Conservation (phyloP, 2,888 invertebrate species). For the Calameuta pallipes region DNA sequence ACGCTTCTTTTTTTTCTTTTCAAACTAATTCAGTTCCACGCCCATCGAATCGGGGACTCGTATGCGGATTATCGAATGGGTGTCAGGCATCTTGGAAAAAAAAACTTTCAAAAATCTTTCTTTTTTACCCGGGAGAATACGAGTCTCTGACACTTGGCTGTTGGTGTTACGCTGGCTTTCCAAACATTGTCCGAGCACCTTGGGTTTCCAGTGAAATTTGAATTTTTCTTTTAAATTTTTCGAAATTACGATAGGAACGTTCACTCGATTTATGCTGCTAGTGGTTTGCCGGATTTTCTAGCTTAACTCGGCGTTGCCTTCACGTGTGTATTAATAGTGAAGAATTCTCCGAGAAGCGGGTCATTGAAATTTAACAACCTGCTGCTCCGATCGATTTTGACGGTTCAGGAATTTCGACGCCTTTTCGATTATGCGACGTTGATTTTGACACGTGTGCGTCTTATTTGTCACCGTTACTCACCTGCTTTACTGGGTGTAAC, state of each 20-base stretch:
- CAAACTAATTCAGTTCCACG: too few relatives aligned
- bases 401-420: background rate
- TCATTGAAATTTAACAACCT: background rate
- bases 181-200: background rate
- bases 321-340: background rate
- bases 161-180: background rate
- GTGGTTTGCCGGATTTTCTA: too few relatives aligned
- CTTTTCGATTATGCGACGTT: background rate
- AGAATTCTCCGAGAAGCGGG: background rate
- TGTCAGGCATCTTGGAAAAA: background rate
- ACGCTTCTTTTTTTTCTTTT: background rate
- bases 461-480: background rate
- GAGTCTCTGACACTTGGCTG: background rate
- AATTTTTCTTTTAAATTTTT: background rate
- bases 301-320: background rate
- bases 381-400: background rate
- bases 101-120: background rate
- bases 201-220: background rate
- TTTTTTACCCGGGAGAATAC: background rate
- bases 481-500: background rate
- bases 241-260: too few relatives aligned
- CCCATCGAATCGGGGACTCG: too few relatives aligned
- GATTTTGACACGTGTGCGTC: background rate
- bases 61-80: too few relatives aligned
- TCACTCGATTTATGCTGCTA: background rate